These are phyloP conservation scores for Podiceps cristatus DNA, from an alignment of 2,113 vertebrate species.

Conservation along the genomic window DNA sequence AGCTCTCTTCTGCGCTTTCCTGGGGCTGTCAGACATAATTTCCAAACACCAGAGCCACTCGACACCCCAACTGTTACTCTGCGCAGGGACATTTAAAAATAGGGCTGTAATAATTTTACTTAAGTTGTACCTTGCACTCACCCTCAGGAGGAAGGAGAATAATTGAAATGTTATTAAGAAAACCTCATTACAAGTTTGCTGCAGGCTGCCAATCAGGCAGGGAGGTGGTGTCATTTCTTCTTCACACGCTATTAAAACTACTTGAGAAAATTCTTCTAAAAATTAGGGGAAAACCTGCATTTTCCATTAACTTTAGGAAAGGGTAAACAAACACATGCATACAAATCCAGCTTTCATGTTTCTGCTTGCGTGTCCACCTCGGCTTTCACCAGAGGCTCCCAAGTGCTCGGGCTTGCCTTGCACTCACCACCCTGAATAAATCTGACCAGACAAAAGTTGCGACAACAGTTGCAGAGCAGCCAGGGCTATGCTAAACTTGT, in stretches of 20 bases:
- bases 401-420: background rate
- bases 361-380: background rate
- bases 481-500: background rate
- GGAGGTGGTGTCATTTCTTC: background rate
- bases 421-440: background rate
- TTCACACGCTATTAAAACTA: background rate
- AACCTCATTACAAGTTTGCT: background rate
- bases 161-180: background rate
- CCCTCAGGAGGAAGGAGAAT: background rate
- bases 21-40: background rate
- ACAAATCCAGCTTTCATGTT: background rate
- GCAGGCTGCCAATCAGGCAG: background rate
- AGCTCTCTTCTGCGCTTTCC: background rate
- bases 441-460: background rate
- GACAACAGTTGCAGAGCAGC: background rate
- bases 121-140: background rate
- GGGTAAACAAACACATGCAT: background rate
- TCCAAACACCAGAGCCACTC: background rate
- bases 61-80: background rate
- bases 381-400: background rate
- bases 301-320: background rate
- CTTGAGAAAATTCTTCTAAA: constrained; percentile 12
- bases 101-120: background rate
- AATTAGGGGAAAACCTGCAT: background rate
- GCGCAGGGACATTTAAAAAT: background rate